Evolutionary conservation across 2,888 invertebrate genomes (phyloP), one percentile per base, ranked within the genome.

Genomic region (Plebejus melissa): DNA sequence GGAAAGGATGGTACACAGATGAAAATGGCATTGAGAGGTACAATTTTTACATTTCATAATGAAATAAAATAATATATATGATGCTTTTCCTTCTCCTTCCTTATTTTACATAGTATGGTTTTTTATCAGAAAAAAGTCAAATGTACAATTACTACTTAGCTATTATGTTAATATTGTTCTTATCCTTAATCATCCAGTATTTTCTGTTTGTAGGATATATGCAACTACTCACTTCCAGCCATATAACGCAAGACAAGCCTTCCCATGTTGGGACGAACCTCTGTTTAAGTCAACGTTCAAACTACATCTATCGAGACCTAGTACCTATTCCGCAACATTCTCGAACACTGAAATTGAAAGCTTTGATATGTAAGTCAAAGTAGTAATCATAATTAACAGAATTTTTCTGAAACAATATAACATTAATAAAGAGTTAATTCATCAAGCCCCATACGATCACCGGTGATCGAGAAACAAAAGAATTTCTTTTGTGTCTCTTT

Each of bases 221-320:
- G 93, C 90, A 0, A 94, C 96, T 13, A 97, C 97, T 0, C 97
- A 97, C 82, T 97, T 97, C 83, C 96, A 97, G 79, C 95, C 97
- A 0, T 96, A 96, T 54, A 96, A 96, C 82, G 97, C 97, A 0
- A 94, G 97, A 77, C 95, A 96, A 82, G 97, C 97, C 0, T 98
- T 98, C 82, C 98, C 98, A 0, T 98, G 97, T 84, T 97, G 97
- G 88, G 98, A 98, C 82, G 97, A 98, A 80, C 98, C 98, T 0
- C 93, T 95, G 0, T 96, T 96, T 83, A 97, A 98, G 85, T 96
- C 98, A 0, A 95, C 92, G 6, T 98, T 97, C 81, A 94, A 90
- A 7, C 89, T 98, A 6, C 95, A 94, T 79, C 90, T 98, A 74
- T 94, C 94, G 0, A 94, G 94, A 76, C 94, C 95, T 5, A 79